Evolutionary conservation across 2,888 invertebrate genomes (phyloP).

Genomic region (Watsonalla cultraria): DNA sequence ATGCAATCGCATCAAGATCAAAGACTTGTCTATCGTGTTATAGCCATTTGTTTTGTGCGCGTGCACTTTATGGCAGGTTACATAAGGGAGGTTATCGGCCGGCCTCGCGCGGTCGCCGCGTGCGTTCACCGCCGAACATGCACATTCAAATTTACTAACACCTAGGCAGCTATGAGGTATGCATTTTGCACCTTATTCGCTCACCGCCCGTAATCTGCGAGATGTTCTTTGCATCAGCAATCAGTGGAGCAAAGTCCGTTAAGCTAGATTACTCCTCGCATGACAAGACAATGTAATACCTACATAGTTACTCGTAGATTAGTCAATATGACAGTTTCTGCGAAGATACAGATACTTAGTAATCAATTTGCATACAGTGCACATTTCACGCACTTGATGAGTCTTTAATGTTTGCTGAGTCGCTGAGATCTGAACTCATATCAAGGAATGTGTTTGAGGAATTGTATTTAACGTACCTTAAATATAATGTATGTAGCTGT

Average conservation of each 20-base stretch:
- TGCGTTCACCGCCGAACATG: constrained; percentile 54
- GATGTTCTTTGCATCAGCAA: constrained; percentile 23
- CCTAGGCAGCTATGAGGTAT: constrained; percentile 5
- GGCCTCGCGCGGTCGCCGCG: constrained; percentile 51
- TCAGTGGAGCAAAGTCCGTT: constrained; percentile 20
- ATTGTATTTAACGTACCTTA: not conserved
- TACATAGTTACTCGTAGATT: not conserved
- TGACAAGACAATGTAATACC: no score
- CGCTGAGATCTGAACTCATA: not conserved
- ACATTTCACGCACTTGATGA: not conserved
- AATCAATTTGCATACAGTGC: not conserved
- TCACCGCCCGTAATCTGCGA: constrained; percentile 19
- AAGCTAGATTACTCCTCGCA: constrained; percentile 1
- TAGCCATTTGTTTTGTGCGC: constrained; percentile 44
- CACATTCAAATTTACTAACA: constrained; percentile 48
- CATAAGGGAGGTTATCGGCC: constrained; percentile 73
- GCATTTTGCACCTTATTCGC: constrained; percentile 29
- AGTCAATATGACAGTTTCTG: not conserved
- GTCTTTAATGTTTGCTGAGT: not conserved
- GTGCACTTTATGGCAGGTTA: constrained; percentile 39
- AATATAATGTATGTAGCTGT: no score
- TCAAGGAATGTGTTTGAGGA: not conserved
- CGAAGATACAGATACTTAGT: not conserved
- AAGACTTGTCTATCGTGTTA: constrained; percentile 40
- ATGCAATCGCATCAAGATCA: constrained; percentile 47